phyloP scores from a whole-genome alignment of 2,113 vertebrate species.

The Erinaceus europaeus region DNA sequence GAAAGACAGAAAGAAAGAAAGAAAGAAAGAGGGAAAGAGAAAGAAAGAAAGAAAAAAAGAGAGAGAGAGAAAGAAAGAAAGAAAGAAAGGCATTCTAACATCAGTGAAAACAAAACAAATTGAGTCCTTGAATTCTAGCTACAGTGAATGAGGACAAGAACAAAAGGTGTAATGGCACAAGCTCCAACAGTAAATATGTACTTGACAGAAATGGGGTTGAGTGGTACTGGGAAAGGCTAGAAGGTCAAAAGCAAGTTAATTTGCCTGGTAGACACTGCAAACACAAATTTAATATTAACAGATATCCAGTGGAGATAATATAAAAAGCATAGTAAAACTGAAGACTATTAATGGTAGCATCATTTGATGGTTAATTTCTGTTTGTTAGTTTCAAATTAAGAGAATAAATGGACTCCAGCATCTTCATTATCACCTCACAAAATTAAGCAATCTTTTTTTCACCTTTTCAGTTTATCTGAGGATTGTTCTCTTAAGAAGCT shows the following conservation, averaged over 20 bases:
- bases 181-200: not conserved
- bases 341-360: not conserved
- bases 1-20: not conserved
- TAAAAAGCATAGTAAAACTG: not conserved
- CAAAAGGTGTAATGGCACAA: not conserved
- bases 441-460: not conserved
- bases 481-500: not conserved
- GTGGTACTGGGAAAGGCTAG: not conserved
- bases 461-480: not conserved
- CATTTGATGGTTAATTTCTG: not conserved
- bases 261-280: not conserved
- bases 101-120: not conserved
- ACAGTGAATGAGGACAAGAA: not conserved
- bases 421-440: not conserved
- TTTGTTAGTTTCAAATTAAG: not conserved
- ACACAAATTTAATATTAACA: not conserved
- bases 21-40: conserved; percentile 21
- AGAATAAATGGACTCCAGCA: not conserved
- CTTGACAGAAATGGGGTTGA: not conserved
- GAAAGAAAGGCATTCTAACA: no score
- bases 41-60: conserved; percentile 20
- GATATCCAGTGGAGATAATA: not conserved
- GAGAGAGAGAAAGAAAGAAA: conserved; percentile 19
- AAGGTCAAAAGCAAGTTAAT: not conserved
- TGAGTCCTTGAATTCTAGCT: not conserved